These are phyloP conservation scores for Steromphala cineraria DNA, from an alignment of 2,888 invertebrate species.

Conservation along the genomic window DNA sequence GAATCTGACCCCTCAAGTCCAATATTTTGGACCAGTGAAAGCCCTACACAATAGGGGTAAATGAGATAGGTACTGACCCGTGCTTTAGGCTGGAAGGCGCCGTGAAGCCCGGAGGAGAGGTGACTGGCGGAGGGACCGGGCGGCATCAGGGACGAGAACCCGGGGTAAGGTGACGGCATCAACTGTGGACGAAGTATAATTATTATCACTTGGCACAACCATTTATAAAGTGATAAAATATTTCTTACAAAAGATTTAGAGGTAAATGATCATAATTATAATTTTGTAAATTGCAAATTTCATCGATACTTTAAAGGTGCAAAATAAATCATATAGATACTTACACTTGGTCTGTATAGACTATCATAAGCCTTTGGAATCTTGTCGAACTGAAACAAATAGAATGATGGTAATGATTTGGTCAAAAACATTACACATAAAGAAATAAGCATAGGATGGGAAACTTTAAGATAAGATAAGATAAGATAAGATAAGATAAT, in stretches of 20 bases:
- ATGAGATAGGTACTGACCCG: slow-evolving; percentile 13
- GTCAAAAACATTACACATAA: neutral
- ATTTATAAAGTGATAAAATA: too few species aligned
- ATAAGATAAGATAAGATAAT: too few species aligned
- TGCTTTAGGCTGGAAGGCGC: slow-evolving; percentile 71
- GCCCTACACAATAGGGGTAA: too few species aligned
- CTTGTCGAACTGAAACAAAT: slow-evolving; percentile 59
- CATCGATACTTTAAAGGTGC: neutral
- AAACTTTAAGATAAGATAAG: too few species aligned
- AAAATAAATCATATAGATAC: slow-evolving; percentile 7
- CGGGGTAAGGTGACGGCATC: slow-evolving; percentile 42
- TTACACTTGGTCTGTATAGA: slow-evolving; percentile 42
- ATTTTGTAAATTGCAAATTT: too few species aligned
- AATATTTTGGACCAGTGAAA: too few species aligned
- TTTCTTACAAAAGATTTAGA: too few species aligned
- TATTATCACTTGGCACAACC: neutral
- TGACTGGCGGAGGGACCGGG: slow-evolving; percentile 46
- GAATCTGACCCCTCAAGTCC: too few species aligned
- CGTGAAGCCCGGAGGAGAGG: slow-evolving; percentile 60
- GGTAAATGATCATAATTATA: too few species aligned
- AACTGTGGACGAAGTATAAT: slow-evolving; percentile 21
- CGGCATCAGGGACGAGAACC: slow-evolving; percentile 55
- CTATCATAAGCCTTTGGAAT: slow-evolving; percentile 51
- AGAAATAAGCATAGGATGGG: too few species aligned
- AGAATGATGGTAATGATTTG: too few species aligned